Base-by-base conservation (phyloP, 2,113 vertebrate species). In the Paramisgurnus dabryanus region DNA sequence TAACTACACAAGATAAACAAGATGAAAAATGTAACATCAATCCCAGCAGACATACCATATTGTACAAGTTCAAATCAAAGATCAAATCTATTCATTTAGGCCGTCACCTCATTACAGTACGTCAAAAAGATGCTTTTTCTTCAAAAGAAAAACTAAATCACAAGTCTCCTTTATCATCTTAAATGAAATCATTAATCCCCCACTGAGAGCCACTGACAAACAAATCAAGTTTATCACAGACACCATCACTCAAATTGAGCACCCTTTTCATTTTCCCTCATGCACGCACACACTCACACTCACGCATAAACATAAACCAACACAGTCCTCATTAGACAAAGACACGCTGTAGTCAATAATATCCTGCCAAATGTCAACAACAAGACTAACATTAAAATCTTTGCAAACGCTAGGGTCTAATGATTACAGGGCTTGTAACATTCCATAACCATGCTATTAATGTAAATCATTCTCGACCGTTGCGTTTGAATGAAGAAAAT, bases 261-360 rank as follows among this genome's bases (percentile, higher is more conserved):
- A 60, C 13, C 7, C 17, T 60, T 45, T 60, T 13, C 34, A 40
- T 17, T 57, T 57, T 72, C 6, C 17, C n/a, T 43, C 53, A 7
- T 0, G 27, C 22, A 41, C 17, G n/a, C n/a, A n/a, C n/a, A n/a
- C n/a, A n/a, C n/a, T n/a, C n/a, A 13, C 40, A 72, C 15, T 12
- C 22, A 22, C 5, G 18, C 8, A 53, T 53, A 41, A 40, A 39
- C 57, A 45, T 43, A 45, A 74, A 61, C 0, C 18, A 43, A 6
- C 4, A 40, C 50, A 73, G 15, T 6, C 40, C 3, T 22, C 39
- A 45, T n/a, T 60, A 43, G 39, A 60, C 40, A 45, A 45, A 22
- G n/a, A 13, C n/a, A 45, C n/a, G 6, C 6, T 73, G 11, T 22
- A 72, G n/a, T 60, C 55, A 43, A 60, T 73, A 73, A 78, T 58